Conservation (phyloP, 1,140 invertebrate species). For the Arion vulgaris region DNA sequence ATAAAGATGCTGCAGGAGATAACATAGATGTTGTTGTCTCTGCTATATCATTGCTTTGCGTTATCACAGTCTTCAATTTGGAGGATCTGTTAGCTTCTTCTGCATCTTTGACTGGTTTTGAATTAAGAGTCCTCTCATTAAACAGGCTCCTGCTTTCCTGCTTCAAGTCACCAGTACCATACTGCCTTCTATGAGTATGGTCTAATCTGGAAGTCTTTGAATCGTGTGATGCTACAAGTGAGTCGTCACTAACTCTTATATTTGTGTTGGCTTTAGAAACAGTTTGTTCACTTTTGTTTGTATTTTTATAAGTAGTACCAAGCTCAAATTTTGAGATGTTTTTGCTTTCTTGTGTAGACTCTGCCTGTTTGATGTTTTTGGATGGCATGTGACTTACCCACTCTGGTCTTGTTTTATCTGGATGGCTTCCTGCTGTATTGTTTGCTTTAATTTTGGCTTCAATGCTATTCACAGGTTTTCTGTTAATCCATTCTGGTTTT, state of each 20-base stretch:
- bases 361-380: background rate
- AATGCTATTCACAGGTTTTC: background rate
- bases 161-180: background rate
- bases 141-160: background rate
- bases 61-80: background rate
- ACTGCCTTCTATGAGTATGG: background rate
- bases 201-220: background rate
- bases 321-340: background rate
- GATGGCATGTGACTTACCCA: background rate
- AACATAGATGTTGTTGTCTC: background rate
- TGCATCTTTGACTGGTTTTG: background rate
- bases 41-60: background rate
- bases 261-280: background rate
- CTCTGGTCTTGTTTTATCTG: background rate
- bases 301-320: background rate
- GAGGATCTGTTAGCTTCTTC: background rate
- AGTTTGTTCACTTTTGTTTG: background rate
- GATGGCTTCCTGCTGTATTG: background rate
- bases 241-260: background rate
- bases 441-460: background rate
- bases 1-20: background rate
- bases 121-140: background rate
- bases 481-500: conserved; percentile 14
- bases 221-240: background rate
- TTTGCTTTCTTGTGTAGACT: background rate